Evolutionary conservation across 2,888 invertebrate genomes (phyloP).

Genomic region (Congeria kusceri): DNA sequence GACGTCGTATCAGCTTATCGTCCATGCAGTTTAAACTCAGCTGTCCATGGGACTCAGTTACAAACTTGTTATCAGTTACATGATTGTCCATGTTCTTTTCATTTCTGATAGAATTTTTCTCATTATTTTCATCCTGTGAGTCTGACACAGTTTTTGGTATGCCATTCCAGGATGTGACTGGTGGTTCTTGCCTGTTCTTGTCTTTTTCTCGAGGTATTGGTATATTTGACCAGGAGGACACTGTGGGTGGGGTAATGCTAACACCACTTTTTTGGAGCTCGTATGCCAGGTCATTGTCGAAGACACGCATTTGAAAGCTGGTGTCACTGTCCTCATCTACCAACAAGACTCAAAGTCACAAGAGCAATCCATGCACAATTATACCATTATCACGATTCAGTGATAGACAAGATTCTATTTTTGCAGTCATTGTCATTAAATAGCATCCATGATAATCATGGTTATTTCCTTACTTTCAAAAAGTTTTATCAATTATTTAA

Average conservation of each 20-base stretch:
- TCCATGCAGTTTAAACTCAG: conserved; percentile 48
- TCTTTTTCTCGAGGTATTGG: conserved; percentile 34
- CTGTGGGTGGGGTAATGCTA: conserved; percentile 6
- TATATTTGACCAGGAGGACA: conserved; percentile 44
- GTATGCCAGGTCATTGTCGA: conserved; percentile 62
- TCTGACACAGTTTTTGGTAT: conserved; percentile 35
- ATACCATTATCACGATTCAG: no score
- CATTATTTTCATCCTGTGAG: conserved; percentile 15
- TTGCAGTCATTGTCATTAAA: no score
- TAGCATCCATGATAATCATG: no score
- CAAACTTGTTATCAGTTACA: conserved; percentile 42
- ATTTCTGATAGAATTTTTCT: conserved; percentile 21
- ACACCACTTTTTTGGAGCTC: conserved; percentile 47
- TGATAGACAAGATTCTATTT: no score
- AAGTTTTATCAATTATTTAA: no score
- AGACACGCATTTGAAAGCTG: conserved; percentile 19
- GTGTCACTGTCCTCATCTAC: conserved; percentile 4
- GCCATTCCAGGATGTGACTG: conserved; percentile 40
- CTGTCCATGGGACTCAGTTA: conserved; percentile 14
- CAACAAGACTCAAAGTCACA: no score
- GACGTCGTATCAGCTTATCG: conserved; percentile 55
- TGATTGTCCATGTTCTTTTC: conserved; percentile 12
- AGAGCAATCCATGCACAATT: no score
- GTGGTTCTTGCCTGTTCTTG: conserved; percentile 31
- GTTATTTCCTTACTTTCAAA: no score